Evolutionary conservation across 53 echinoderm and acorn worm species (phyloP).

Genomic region (Actinopyga echinites): DNA sequence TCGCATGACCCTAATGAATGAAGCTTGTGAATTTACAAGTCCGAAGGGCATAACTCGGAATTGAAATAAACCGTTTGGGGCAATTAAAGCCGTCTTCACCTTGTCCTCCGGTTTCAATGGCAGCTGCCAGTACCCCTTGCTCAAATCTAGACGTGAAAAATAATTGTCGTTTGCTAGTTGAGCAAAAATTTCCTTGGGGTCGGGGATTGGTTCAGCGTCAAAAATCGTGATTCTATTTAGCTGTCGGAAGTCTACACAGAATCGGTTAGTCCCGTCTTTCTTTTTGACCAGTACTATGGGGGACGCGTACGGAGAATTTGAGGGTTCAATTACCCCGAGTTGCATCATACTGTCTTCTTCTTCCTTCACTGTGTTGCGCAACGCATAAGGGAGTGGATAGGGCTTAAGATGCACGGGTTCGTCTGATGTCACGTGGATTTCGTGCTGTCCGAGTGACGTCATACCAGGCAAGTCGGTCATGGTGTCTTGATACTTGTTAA

Average conservation of each 20-base stretch:
- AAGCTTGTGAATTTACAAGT: conserved; percentile 49
- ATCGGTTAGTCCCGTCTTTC: conserved; percentile 59
- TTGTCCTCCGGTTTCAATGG: conserved; percentile 25
- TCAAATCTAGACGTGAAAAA: conserved; percentile 60
- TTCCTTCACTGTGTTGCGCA: conserved; percentile 36
- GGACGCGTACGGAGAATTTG: conserved; percentile 57
- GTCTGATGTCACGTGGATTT: conserved; percentile 49
- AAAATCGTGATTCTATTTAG: conserved; percentile 64
- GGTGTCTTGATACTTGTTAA: conserved; percentile 44
- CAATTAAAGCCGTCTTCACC: conserved; percentile 41
- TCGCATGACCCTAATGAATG: conserved; percentile 53
- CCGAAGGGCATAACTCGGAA: conserved; percentile 59
- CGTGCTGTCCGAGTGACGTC: conserved; percentile 44
- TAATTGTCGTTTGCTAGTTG: conserved; percentile 46
- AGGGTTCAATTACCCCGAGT: conserved; percentile 55
- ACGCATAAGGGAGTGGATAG: conserved; percentile 59
- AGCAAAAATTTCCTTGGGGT: conserved; percentile 62
- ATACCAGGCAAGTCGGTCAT: conserved; percentile 67
- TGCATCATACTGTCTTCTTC: conserved; percentile 55
- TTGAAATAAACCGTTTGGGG: conserved; percentile 57
- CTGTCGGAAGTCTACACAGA: conserved; percentile 64
- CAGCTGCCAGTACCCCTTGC: conserved; percentile 71
- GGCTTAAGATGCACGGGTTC: conserved; percentile 43
- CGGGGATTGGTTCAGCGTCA: conserved; percentile 68
- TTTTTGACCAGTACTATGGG: conserved; percentile 65